Evolutionary conservation across 2,888 invertebrate species (phyloP).

Genomic region (Aricia artaxerxes): DNA sequence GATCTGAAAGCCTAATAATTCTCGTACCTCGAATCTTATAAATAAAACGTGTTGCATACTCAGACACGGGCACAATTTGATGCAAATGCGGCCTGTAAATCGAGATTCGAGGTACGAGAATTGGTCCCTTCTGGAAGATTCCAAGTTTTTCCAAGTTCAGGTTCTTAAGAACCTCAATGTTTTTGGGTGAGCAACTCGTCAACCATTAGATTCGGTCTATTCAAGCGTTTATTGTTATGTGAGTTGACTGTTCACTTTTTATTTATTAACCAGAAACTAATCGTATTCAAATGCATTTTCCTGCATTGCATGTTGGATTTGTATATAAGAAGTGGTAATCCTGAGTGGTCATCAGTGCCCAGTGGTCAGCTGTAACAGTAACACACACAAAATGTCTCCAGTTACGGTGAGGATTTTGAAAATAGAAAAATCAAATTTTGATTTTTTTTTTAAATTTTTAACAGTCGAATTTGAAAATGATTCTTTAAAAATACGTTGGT

Average conservation of each 20-base stretch:
- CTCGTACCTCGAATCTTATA: too few species aligned
- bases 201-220: neutral
- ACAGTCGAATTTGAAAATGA: neutral
- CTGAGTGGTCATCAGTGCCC: constrained; percentile 56
- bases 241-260: constrained; percentile 30
- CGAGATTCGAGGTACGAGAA: too few species aligned
- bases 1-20: too few species aligned
- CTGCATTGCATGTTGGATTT: constrained; percentile 46
- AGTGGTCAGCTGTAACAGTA: constrained; percentile 48
- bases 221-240: constrained; percentile 38
- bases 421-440: neutral
- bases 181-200: neutral
- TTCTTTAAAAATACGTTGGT: too few species aligned
- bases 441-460: neutral
- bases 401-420: constrained; percentile 63
- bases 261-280: constrained; percentile 39
- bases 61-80: too few species aligned
- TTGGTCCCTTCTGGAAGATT: too few species aligned
- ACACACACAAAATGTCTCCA: constrained; percentile 61
- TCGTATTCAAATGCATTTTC: constrained; percentile 42
- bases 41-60: too few species aligned
- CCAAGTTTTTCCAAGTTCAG: neutral
- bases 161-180: neutral
- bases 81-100: too few species aligned
- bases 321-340: constrained; percentile 70